Conservation (phyloP, 2,888 invertebrate genomes). For the Polydrusus pterygomalis region DNA sequence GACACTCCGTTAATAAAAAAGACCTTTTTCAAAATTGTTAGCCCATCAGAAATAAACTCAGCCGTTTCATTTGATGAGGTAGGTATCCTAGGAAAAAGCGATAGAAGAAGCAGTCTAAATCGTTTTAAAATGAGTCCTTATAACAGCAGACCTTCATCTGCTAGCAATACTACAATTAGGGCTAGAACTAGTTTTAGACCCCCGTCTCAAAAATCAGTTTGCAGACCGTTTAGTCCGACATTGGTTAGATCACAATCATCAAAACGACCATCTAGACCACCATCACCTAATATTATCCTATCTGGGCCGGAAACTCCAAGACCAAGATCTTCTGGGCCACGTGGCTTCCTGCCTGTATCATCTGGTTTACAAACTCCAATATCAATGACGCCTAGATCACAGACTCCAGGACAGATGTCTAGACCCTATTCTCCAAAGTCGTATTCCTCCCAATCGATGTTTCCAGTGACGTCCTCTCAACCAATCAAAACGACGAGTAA, state of each 20-base stretch:
- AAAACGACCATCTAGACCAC: neutral
- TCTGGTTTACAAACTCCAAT: neutral
- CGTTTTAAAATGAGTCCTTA: constrained; percentile 18
- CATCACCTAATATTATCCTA: neutral
- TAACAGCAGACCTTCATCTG: constrained; percentile 35
- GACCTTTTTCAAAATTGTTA: constrained; percentile 59
- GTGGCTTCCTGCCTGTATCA: neutral
- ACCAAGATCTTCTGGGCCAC: neutral
- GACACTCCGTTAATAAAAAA: constrained; percentile 55
- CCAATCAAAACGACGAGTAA: constrained; percentile 3
- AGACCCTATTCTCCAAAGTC: constrained; percentile 10
- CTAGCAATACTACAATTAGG: constrained; percentile 27
- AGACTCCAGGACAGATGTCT: constrained; percentile 3
- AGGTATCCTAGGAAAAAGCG: neutral
- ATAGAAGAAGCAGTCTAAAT: constrained; percentile 7
- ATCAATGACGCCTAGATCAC: constrained; percentile 10
- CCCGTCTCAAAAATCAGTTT: constrained; percentile 9
- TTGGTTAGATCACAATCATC: neutral
- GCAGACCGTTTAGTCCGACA: constrained; percentile 4
- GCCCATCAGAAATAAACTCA: constrained; percentile 32
- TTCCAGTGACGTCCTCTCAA: constrained; percentile 9
- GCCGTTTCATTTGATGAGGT: constrained; percentile 23
- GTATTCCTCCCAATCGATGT: constrained; percentile 4
- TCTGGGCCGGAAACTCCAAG: neutral
- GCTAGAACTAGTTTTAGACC: constrained; percentile 38